Evolutionary conservation across 2,888 invertebrate species (phyloP), one percentile per base, ranked within the genome.

Genomic region (Xanthorhoe designata): DNA sequence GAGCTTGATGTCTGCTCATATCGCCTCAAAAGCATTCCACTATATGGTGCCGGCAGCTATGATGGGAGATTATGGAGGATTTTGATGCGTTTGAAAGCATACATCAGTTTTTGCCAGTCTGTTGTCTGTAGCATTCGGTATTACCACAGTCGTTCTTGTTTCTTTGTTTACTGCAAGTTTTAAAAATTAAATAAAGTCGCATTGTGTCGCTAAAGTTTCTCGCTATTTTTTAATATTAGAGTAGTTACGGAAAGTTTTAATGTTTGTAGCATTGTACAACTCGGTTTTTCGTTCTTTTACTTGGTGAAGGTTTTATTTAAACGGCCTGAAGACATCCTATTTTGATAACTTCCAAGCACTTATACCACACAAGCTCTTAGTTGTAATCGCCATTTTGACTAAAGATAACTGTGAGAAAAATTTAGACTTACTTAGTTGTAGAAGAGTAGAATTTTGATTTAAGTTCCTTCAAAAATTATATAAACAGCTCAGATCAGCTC

Each of bases 1-100:
- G 58, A 45, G 29, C 61, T 57, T 82, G 81, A 82, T 82, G 80
- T 75, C 71, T 72, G 76, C 72, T 75, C 77, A 81, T 82, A 80
- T 81, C 76, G 75, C 78, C 74, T 71, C 71, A 69, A 72, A 76
- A 76, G 75, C 77, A 77, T 79, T 76, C 72, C 71, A 76, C 71
- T 69, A 78, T 79, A 77, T 75, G 74, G 60, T 47, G 65, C 60
- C 62, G 52, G 61, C 24, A 45, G 53, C 5, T 61, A 65, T 66
- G 66, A 58, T 57, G 56, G n/a, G 61, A 67, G 64, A 70, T 70
- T 69, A 72, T 63, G 61, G 50, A 51, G 68, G 61, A 55, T 66
- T 61, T 66, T 59, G 55, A 62, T 58, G 63, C 38, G 54, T 42
- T 56, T 61, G 54, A 19, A 56, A 53, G 58, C 51, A 47, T 55